Conservation (phyloP, 2,888 invertebrate species). For the Luperina nickerlii region DNA sequence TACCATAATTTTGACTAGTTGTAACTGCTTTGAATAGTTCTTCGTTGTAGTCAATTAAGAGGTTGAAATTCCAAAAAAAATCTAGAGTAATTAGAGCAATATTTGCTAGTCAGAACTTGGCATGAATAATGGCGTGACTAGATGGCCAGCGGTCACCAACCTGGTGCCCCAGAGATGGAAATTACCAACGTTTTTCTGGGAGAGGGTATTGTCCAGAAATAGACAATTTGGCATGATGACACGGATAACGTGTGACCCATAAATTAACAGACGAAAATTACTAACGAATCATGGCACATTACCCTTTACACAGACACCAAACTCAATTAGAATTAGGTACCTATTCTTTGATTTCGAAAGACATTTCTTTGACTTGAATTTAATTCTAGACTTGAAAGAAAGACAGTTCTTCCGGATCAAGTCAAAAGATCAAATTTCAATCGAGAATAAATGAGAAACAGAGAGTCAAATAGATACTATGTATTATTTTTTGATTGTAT, state of each 20-base stretch:
- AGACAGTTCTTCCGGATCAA: not conserved
- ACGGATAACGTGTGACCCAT: constrained; percentile 28
- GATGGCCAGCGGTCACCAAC: constrained; percentile 45
- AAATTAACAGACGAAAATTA: constrained; percentile 12
- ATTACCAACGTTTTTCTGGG: not conserved
- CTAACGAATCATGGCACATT: not conserved
- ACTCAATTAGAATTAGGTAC: not conserved
- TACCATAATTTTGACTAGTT: constrained; percentile 1
- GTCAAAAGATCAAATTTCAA: constrained; percentile 22
- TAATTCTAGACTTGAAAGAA: not conserved
- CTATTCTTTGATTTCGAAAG: not conserved
- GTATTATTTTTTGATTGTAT: too few species aligned
- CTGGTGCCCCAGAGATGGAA: constrained; percentile 21
- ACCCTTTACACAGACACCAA: not conserved
- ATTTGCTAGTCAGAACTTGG: constrained; percentile 36
- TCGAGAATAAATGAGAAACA: not conserved
- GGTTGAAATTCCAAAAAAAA: constrained; percentile 20
- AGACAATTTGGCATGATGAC: constrained; percentile 26
- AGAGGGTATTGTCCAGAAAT: constrained; percentile 28
- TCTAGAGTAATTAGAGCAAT: constrained; percentile 21
- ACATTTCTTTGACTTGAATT: not conserved
- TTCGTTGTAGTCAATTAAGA: constrained; percentile 12
- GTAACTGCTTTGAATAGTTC: not conserved
- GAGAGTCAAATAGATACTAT: not conserved
- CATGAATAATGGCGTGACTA: constrained; percentile 34